Evolutionary conservation across 2,113 vertebrate genomes (phyloP).

Genomic region (Ahaetulla prasina): DNA sequence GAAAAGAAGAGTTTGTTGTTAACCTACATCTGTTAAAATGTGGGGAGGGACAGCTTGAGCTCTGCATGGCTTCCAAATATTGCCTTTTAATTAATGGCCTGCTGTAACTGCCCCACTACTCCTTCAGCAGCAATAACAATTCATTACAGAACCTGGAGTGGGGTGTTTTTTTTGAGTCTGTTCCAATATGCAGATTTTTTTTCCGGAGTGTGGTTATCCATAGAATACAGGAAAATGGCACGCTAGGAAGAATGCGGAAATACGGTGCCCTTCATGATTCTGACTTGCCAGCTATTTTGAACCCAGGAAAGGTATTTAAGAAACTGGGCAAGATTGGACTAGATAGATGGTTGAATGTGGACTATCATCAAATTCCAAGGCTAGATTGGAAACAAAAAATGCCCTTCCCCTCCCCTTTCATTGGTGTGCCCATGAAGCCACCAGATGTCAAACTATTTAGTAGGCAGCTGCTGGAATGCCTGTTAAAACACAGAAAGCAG

Average conservation of each 20-base stretch:
- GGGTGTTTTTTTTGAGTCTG: background rate
- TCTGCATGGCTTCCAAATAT: background rate
- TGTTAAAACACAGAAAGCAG: background rate
- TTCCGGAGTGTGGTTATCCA: background rate
- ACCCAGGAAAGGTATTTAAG: background rate
- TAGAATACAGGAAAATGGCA: background rate
- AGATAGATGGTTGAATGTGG: background rate
- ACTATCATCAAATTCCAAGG: background rate
- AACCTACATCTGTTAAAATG: background rate
- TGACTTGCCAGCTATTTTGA: too few relatives aligned
- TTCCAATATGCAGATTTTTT: background rate
- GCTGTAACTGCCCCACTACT: background rate
- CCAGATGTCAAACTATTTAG: background rate
- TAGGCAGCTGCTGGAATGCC: background rate
- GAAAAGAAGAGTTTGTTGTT: background rate
- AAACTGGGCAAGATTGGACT: background rate
- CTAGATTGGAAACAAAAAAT: background rate
- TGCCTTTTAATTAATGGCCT: background rate
- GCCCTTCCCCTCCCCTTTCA: background rate
- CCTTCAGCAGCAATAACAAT: background rate
- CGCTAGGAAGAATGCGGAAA: background rate
- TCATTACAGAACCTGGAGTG: background rate
- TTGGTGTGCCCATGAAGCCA: background rate
- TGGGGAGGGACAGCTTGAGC: background rate
- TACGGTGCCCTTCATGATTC: background rate